A percentile compares a stretch with the other conserved stretches of the same genome.
phyloP scores from a whole-genome alignment of 2,113 vertebrate genomes.

The Calidris pugnax region DNA sequence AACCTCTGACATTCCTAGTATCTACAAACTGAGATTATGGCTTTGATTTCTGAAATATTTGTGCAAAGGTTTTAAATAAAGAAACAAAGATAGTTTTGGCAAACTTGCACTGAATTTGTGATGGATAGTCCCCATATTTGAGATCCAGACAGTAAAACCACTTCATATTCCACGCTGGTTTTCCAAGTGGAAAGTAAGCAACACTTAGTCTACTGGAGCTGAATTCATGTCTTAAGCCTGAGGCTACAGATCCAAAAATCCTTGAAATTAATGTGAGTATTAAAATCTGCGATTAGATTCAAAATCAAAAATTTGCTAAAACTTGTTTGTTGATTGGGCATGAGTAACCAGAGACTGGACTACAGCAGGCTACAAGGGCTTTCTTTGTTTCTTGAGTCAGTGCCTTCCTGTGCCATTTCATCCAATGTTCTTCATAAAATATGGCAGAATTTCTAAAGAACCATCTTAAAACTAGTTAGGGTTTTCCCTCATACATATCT shows the following conservation, averaged over 20 bases:
- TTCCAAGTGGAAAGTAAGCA: neutral
- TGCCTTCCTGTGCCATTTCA: neutral
- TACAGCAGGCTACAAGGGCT: neutral
- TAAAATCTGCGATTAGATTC: neutral
- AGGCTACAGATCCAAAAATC: neutral
- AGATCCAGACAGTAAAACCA: neutral
- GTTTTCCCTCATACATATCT: neutral
- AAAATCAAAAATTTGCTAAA: neutral
- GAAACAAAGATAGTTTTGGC: neutral
- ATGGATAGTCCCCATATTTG: rapidly evolving
- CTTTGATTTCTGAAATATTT: neutral
- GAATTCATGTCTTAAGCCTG: neutral
- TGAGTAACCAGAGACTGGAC: neutral
- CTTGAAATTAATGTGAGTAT: neutral
- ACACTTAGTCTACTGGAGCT: neutral
- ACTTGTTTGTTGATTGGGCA: neutral
- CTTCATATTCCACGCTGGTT: neutral
- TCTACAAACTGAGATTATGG: neutral
- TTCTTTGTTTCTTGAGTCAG: neutral
- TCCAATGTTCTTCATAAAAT: neutral
- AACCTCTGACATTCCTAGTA: neutral
- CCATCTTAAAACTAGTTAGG: neutral
- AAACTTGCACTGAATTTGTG: neutral
- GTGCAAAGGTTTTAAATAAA: neutral
- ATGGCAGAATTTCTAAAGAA: neutral